Conservation (phyloP, 2,113 vertebrate genomes). For the Donacobius atricapilla region DNA sequence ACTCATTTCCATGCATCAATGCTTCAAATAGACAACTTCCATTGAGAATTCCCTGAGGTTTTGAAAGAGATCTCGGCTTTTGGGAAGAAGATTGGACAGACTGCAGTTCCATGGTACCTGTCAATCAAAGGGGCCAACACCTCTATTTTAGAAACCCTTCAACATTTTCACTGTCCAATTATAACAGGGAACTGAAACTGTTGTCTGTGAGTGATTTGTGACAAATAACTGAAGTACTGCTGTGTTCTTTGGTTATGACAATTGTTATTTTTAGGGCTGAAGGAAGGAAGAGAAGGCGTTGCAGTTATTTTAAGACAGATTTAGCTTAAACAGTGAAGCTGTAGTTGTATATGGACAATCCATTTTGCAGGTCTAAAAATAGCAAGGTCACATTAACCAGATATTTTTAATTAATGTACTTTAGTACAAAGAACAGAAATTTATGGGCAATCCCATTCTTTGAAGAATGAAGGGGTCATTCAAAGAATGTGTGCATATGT, state of each 20-base stretch:
- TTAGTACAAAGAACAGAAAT: not conserved
- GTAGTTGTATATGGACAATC: not conserved
- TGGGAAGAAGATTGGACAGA: not conserved
- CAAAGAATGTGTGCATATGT: not conserved
- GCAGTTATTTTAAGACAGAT: not conserved
- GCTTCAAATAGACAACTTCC: not conserved
- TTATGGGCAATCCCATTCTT: not conserved
- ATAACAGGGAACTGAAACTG: not conserved
- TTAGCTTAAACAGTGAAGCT: not conserved
- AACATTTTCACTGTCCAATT: not conserved
- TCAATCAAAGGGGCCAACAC: slow-evolving; percentile 15
- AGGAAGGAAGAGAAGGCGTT: not conserved
- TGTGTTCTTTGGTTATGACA: not conserved
- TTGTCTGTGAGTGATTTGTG: slow-evolving; percentile 19
- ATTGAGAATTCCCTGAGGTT: not conserved
- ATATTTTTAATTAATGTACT: not conserved
- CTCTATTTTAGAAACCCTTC: slow-evolving; percentile 18
- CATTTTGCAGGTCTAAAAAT: not conserved
- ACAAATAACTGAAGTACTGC: not conserved
- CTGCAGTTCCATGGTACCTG: not conserved
- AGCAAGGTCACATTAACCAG: not conserved
- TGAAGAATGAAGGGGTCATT: not conserved
- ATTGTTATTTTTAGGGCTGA: slow-evolving; percentile 36
- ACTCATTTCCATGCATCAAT: not conserved
- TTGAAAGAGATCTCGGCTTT: not conserved